These are phyloP conservation scores for Aricia agestis DNA, from an alignment of 1,140 invertebrate genomes.

Conservation along the genomic window DNA sequence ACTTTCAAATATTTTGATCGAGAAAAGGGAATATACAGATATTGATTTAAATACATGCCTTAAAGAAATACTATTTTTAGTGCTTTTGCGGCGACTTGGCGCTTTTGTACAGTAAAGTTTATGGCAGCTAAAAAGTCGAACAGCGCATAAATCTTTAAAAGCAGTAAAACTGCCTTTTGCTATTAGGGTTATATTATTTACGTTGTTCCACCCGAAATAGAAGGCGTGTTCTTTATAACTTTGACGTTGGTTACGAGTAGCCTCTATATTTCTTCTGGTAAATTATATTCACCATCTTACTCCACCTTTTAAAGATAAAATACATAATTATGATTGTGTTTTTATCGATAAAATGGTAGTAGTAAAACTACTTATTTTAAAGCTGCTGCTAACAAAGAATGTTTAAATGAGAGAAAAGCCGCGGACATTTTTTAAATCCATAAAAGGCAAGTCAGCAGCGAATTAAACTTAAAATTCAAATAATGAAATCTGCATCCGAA, in stretches of 20 bases:
- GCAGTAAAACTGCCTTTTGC: not conserved
- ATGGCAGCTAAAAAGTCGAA: not conserved
- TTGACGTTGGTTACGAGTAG: not conserved
- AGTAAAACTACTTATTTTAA: too few species aligned
- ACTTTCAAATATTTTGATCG: too few species aligned
- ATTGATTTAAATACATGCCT: too few species aligned
- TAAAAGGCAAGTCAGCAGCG: not conserved
- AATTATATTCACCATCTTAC: too few species aligned
- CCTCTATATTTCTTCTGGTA: too few species aligned
- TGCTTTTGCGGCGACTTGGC: not conserved
- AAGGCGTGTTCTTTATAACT: not conserved
- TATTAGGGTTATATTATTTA: not conserved
- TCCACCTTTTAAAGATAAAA: too few species aligned
- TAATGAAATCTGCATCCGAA: constrained; percentile 9
- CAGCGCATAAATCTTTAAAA: not conserved
- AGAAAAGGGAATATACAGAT: too few species aligned
- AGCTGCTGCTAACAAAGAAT: too few species aligned
- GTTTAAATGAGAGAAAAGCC: too few species aligned
- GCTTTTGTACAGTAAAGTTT: not conserved
- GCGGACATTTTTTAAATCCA: too few species aligned
- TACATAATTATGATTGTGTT: too few species aligned
- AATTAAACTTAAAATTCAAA: not conserved
- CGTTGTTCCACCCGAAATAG: not conserved
- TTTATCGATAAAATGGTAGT: too few species aligned
- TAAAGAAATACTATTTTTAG: not conserved